Conservation (phyloP, 2,888 invertebrate species). For the Polymixis flavicincta region DNA sequence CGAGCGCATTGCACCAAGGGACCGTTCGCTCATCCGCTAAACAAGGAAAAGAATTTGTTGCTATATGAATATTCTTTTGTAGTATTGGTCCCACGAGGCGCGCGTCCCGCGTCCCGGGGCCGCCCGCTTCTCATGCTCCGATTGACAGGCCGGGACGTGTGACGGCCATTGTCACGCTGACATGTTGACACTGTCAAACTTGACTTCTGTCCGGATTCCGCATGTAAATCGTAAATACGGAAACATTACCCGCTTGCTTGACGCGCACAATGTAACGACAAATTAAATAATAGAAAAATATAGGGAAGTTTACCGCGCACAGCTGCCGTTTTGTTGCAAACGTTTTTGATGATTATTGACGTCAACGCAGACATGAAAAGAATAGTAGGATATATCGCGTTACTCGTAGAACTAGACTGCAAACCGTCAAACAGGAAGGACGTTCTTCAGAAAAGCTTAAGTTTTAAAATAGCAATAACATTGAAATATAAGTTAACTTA, state of each 20-base stretch:
- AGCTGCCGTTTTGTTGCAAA: conserved; percentile 79
- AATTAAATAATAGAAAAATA: conserved; percentile 90
- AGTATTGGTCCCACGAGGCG: conserved; percentile 78
- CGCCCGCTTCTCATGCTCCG: conserved; percentile 87
- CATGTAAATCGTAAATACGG: conserved; percentile 88
- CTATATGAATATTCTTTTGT: conserved; percentile 72
- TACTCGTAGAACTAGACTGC: conserved; percentile 36
- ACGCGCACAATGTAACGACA: conserved; percentile 84
- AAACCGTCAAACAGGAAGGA: conserved; percentile 4
- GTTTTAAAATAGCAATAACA: not conserved
- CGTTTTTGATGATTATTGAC: conserved; percentile 72
- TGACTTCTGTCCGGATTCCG: conserved; percentile 89
- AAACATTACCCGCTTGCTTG: conserved; percentile 83
- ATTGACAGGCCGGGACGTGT: conserved; percentile 88
- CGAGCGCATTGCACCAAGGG: conserved; percentile 72
- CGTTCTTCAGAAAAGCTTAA: not conserved
- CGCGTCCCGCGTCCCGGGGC: conserved; percentile 67
- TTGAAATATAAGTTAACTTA: not conserved
- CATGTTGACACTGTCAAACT: conserved; percentile 90
- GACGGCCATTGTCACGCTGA: conserved; percentile 88
- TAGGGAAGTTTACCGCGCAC: conserved; percentile 77
- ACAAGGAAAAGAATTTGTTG: conserved; percentile 78
- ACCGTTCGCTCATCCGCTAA: conserved; percentile 82
- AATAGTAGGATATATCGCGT: conserved; percentile 40
- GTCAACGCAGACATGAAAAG: conserved; percentile 64